Base-by-base conservation (phyloP, 2,797 vertebrate genomes). In the Corythornis leucogaster region DNA sequence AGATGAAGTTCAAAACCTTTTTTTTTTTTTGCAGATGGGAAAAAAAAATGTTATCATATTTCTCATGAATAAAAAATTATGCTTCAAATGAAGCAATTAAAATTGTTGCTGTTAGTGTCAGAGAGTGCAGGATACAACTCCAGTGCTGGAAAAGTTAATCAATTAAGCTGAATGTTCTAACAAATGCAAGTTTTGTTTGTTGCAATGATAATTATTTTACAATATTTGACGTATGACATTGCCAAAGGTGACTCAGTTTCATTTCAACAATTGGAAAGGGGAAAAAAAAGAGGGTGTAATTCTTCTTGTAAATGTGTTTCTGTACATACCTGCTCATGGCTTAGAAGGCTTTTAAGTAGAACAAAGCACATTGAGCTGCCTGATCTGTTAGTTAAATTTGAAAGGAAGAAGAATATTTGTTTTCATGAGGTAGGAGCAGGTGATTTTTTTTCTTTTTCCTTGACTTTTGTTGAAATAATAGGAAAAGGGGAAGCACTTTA, bases 321-420 rank as follows among this genome's bases (percentile, higher is more conserved):
- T 82, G 35, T 26, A 24, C 7, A 2, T 33, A n/a, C 15, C 31
- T 45, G 18, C 55, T 75, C 28, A 8, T 30, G 28, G 22, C 30
- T 33, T 38, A 35, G 53, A 57, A 71, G 55, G 24, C 6, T 85
- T 85, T 85, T 26, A 24, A 43, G 21, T 13, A 61, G 22, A 15
- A 59, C 43, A 58, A 80, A 70, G 26, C 16, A 26, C 0, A 0
- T 5, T 22, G 38, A 20, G 43, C 4, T 16, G 7, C 42, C 62
- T 81, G 38, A 77, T 59, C 13, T 30, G 8, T 38, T 69, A 20
- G 42, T 31, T 63, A 48, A 30, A 85, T 83, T 73, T 54, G 42
- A 77, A 92, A 80, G 46, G 42, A 78, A 81, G 28, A 64, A 38
- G 26, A 87, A 48, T 12, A 80, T n/a, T 21, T 77, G 10, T 35